A percentile compares a stretch with the other conserved stretches of the same genome.
phyloP scores from a whole-genome alignment of 2,113 vertebrate genomes.

The Syngnathoides biaculeatus region DNA sequence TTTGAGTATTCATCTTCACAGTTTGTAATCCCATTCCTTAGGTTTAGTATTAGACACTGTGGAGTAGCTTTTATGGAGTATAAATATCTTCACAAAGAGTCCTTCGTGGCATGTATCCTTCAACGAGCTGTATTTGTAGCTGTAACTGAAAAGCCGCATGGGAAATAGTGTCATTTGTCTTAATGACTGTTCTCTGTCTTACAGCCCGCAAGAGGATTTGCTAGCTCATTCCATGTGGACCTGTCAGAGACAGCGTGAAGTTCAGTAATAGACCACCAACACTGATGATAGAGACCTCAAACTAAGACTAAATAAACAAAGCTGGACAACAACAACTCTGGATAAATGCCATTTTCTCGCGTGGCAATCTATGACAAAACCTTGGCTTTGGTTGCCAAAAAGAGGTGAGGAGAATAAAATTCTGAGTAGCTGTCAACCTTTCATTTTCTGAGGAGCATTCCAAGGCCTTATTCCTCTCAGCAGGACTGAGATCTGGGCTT shows the following conservation, averaged over 20 bases:
- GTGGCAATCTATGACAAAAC: slow-evolving; percentile 80
- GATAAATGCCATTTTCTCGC: slow-evolving; percentile 89
- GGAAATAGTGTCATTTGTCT: slow-evolving; percentile 47
- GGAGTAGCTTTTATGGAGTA: slow-evolving; percentile 32
- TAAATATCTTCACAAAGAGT: slow-evolving; percentile 56
- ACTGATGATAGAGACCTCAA: slow-evolving; percentile 61
- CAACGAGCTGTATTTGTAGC: slow-evolving; percentile 44
- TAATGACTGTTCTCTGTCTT: slow-evolving; percentile 74
- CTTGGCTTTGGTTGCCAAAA: slow-evolving; percentile 76
- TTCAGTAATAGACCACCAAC: slow-evolving; percentile 81
- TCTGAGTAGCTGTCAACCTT: slow-evolving; percentile 75
- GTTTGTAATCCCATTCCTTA: slow-evolving; percentile 42
- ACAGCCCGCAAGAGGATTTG: slow-evolving; percentile 99
- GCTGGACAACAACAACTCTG: slow-evolving; percentile 55
- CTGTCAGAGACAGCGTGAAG: slow-evolving; percentile 95
- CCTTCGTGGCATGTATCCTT: slow-evolving; percentile 56
- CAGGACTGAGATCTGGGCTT: slow-evolving; percentile 88
- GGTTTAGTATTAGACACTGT: slow-evolving; percentile 29
- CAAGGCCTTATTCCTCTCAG: slow-evolving; percentile 85
- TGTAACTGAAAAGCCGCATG: slow-evolving; percentile 43
- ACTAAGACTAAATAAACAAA: slow-evolving; percentile 65
- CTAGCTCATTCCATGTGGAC: slow-evolving; percentile 96
- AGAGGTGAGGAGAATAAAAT: slow-evolving; percentile 65
- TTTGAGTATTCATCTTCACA: slow-evolving; percentile 41
- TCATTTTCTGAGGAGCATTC: slow-evolving; percentile 72